Evolutionary conservation across 2,888 invertebrate species (phyloP).

Genomic region (Chalcosyrphus nemorum): DNA sequence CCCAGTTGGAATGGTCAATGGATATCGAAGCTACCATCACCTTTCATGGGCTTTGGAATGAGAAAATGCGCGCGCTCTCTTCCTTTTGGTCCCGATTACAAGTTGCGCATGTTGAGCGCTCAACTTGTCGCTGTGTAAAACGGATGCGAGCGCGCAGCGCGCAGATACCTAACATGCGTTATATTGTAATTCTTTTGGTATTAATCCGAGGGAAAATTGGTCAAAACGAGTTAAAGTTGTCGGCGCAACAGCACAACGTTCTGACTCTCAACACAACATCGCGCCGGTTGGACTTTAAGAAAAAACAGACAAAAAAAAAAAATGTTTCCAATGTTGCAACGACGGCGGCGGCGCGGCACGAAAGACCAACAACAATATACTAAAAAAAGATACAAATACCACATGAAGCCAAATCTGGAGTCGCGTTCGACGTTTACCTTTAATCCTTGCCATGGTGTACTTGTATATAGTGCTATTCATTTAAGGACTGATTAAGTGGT

Average conservation of each 20-base stretch:
- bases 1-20: too few species aligned
- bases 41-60: constrained; percentile 35
- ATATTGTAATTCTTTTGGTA: constrained; percentile 73
- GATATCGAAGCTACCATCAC: too few species aligned
- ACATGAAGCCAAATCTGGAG: constrained; percentile 66
- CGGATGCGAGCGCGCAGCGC: constrained; percentile 70
- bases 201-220: constrained; percentile 68
- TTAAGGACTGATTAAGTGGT: constrained; percentile 74
- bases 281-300: constrained; percentile 58
- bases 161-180: constrained; percentile 72
- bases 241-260: constrained; percentile 31
- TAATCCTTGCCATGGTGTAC: constrained; percentile 55
- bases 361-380: constrained; percentile 51
- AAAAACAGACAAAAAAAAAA: too few species aligned
- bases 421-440: constrained; percentile 45
- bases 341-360: constrained; percentile 45
- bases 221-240: constrained; percentile 23
- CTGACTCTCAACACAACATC: constrained; percentile 63
- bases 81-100: constrained; percentile 65
- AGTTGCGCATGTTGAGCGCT: constrained; percentile 70
- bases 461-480: constrained; percentile 63
- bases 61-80: constrained; percentile 36
- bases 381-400: constrained; percentile 49
- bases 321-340: constrained; percentile 45
- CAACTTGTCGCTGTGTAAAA: constrained; percentile 71